Base-by-base conservation (phyloP, 2,797 vertebrate species). In the Lagorchestes hirsutus region DNA sequence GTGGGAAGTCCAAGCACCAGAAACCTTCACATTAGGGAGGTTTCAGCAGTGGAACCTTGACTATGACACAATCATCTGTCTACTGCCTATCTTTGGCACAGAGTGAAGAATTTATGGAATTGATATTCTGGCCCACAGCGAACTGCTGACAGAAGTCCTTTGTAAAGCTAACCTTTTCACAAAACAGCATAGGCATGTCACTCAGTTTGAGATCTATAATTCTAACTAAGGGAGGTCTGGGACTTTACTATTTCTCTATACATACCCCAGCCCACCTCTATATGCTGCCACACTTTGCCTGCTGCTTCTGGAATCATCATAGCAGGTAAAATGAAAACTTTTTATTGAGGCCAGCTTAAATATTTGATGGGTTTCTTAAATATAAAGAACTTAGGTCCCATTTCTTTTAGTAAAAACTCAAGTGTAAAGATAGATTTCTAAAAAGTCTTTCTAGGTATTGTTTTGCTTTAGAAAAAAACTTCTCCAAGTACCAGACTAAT, bases 91-190 rank as follows among this genome's bases (percentile, higher is more conserved):
- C 52, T 55, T 55, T 14, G 1, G 40, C 29, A 59, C 52, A 55
- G 91, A 91, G n/a, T 29, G 92, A 95, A 29, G 92, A 96, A 95
- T 92, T 92, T 28, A 10, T 50, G 34, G 92, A 90, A 67, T 55
- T 91, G 29, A 40, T 13, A 27, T 92, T n/a, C 28, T 55, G 67
- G 29, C 40, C 54, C 54, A 91, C 62, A 4, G 58, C n/a, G 95
- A 93, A 93, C 5, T 87, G 90, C 22, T 93, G 95, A 95, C 58
- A 74, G 0, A 82, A 55, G 90, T 90, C 18, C 34, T 9, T 50
- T 55, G 92, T 46, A 91, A 92, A 90, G 59, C 34, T 34, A 14
- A 93, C 22, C 40, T 46, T 87, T 87, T 50, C 40, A 87, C 40
- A 46, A 87, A 50, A 40, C 31, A 11, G 40, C 24, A 50, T 27